Base-by-base conservation (phyloP, 2,888 invertebrate genomes). In the Torymus auratus region DNA sequence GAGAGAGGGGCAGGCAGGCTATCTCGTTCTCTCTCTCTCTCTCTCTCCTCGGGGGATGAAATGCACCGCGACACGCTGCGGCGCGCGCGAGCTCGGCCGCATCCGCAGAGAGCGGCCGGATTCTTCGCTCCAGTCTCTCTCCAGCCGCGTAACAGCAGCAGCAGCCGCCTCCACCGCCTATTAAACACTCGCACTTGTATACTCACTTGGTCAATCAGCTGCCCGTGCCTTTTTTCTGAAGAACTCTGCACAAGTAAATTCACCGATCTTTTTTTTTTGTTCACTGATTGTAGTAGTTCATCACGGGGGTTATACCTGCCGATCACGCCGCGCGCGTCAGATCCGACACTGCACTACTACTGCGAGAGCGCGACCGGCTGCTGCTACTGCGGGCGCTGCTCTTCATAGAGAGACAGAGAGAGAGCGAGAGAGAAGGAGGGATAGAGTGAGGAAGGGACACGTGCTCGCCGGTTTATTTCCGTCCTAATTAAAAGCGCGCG, bases 21-120 rank as follows among this genome's bases (percentile, higher is more conserved):
- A 13, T 7, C 17, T 3, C 13, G 58, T 5, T 7, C 61, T 14
- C 61, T 56, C 56, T 23, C 23, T 52, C 68, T 20, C 55, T 68
- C 17, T 10, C 10, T 20, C 5, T 12, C 56, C 17, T 41, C 53
- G 76, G 67, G 77, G 74, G 84, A 85, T 86, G 88, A 86, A 88
- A 88, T 86, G 87, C 88, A 86, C 86, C 86, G 86, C 88, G 87
- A 86, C 86, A 85, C 88, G 87, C 85, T 89, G 88, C 88, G 87
- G 88, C 86, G 86, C 83, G 84, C 76, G 53, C 23, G 55, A n/a
- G 72, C 58, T 20, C 41, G 53, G 85, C 86, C 83, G 87, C 86
- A 88, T 88, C 88, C 87, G 87, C 88, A 88, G 88, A 41, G 41
- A 41, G 41, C 41, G 41, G 41, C 41, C 41, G 41, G 41, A 41